Evolutionary conservation across 2,888 invertebrate species (phyloP).

Genomic region (Drosophila mercatorum): DNA sequence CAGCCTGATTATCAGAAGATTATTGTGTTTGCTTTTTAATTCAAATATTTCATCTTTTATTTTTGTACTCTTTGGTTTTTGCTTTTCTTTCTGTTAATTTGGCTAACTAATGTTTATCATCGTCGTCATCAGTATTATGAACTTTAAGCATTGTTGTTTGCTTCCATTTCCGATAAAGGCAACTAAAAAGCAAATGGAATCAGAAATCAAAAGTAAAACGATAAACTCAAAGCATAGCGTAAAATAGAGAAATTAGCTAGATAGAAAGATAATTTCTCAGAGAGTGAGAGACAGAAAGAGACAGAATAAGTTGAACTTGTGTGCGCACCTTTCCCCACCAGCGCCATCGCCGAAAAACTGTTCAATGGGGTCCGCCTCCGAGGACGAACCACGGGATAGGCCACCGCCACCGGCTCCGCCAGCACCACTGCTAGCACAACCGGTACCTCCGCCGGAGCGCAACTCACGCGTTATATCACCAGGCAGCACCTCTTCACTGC

Average conservation of each 20-base stretch:
- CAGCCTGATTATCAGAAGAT: conserved; percentile 23
- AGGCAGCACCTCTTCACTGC: conserved; percentile 98
- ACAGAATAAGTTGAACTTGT: conserved; percentile 62
- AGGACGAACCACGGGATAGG: conserved; percentile 93
- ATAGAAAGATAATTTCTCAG: conserved; percentile 42
- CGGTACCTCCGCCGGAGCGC: conserved; percentile 77
- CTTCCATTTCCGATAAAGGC: conserved; percentile 44
- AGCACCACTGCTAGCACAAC: conserved; percentile 47
- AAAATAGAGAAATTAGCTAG: conserved; percentile 46
- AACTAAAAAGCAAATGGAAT: conserved; percentile 58
- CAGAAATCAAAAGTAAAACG: conserved; percentile 49
- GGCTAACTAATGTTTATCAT: conserved; percentile 75
- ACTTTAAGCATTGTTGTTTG: conserved; percentile 32
- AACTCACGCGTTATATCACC: conserved; percentile 87
- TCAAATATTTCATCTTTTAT: conserved; percentile 11
- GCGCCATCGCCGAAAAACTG: conserved; percentile 89
- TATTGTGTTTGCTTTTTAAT: conserved; percentile 9
- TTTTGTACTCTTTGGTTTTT: not conserved
- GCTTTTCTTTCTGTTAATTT: conserved; percentile 20
- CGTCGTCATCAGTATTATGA: conserved; percentile 46
- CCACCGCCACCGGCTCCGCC: conserved; percentile 83
- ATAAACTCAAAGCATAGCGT: conserved; percentile 57
- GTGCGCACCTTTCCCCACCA: conserved; percentile 91
- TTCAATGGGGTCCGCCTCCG: conserved; percentile 95
- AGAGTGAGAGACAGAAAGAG: conserved; percentile 39